Evolutionary conservation across 1,140 invertebrate genomes (phyloP), one percentile per base, ranked within the genome.

Genomic region (Solenopsis fugax): DNA sequence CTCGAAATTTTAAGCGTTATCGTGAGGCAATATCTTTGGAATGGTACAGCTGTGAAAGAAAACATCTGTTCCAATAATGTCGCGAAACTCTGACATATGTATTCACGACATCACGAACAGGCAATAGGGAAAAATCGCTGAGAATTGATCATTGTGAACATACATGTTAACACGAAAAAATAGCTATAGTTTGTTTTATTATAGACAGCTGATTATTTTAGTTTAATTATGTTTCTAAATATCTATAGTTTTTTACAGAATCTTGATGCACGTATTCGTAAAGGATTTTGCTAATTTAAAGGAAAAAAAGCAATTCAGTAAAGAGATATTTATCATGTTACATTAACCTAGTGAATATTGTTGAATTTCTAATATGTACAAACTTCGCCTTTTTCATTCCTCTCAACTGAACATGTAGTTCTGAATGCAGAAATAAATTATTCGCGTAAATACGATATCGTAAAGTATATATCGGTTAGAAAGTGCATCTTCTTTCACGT

Each of bases 1-100:
- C 78, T 76, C 4, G 18, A 64, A 89, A 80, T 87, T 77, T 84
- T 50, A 85, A 89, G 45, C 65, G 41, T 60, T 29, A 16, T 29
- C 34, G 24, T 34, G 67, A 56, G 45, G 10, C 29, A 12, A 41
- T 58, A 29, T 58, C 9, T 77, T 50, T 54, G 58, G 64, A 54
- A 87, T 85, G 78, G 56, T 24, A 41, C n/a, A 85, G 56, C 48
- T 48, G 56, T 45, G 52, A 65, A 48, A 69, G 24, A 41, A 60
- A 80, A 60, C 50, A 64, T n/a, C 41, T 69, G 60, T 78, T 34
- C 50, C 34, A 56, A 37, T 56, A 75, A 34, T 56, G 21, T 65
- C 71, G 24, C 12, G 18, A 48, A 78, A 64, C 10, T 9, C 24
- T 64, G 58, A 78, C 24, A 24, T 21, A 21, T 21, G 24, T 65